Conservation (phyloP, 2,888 invertebrate species). For the Netelia fuscicornis region DNA sequence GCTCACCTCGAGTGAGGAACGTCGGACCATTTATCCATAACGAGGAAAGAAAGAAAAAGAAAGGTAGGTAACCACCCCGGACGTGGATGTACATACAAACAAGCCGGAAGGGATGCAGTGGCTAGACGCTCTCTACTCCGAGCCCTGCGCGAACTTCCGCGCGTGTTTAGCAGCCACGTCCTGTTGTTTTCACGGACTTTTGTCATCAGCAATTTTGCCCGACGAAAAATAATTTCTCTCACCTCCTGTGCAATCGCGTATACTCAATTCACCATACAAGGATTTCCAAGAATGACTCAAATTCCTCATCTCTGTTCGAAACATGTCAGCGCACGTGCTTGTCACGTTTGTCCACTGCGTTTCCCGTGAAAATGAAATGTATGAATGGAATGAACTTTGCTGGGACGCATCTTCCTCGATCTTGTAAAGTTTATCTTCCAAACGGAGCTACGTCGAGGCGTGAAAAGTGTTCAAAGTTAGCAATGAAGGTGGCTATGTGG, state of each 20-base stretch:
- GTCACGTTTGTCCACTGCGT: too few species aligned
- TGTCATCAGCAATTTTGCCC: neutral
- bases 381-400: too few species aligned
- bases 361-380: too few species aligned
- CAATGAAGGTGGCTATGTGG: too few species aligned
- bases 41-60: constrained; percentile 75
- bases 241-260: neutral
- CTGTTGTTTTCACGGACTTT: neutral
- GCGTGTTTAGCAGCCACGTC: neutral
- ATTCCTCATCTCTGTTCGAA: too few species aligned
- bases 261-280: neutral
- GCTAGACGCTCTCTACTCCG: too few species aligned
- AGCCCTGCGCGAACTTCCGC: neutral
- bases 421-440: too few species aligned
- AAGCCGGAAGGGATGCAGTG: neutral
- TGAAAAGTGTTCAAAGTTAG: too few species aligned
- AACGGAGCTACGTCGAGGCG: too few species aligned
- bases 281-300: constrained; percentile 13
- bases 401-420: too few species aligned
- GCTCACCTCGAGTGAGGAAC: constrained; percentile 76
- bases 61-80: constrained; percentile 39
- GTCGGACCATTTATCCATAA: constrained; percentile 83
- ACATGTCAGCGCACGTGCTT: too few species aligned
- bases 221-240: constrained; percentile 44
- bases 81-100: constrained; percentile 16